phyloP scores from a whole-genome alignment of 2,113 vertebrate genomes.

The Thamnaconus septentrionalis region DNA sequence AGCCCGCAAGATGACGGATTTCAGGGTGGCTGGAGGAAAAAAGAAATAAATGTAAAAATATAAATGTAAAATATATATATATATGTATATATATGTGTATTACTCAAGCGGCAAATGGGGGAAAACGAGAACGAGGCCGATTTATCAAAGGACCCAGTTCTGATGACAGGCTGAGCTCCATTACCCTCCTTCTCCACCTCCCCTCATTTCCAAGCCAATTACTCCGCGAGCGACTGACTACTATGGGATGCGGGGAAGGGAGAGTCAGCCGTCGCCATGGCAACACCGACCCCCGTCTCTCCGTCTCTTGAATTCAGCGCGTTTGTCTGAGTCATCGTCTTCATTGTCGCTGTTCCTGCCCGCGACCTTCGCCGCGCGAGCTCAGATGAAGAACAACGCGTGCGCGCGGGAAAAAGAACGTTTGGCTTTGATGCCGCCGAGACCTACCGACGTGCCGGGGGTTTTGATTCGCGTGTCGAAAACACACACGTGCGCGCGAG shows the following conservation, averaged over 20 bases:
- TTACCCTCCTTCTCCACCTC: slow-evolving; percentile 36
- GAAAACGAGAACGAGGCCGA: slow-evolving; percentile 41
- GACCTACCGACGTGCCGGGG: neutral
- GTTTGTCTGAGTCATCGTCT: slow-evolving; percentile 50
- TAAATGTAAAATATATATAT: too few species aligned
- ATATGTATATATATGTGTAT: too few species aligned
- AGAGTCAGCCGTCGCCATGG: slow-evolving; percentile 65
- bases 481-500: neutral
- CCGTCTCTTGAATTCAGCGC: slow-evolving; percentile 32
- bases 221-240: slow-evolving; percentile 31
- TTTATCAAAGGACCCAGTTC: slow-evolving; percentile 40
- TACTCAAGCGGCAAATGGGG: slow-evolving; percentile 39
- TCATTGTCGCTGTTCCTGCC: slow-evolving; percentile 44
- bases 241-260: slow-evolving; percentile 45
- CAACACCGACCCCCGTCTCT: slow-evolving; percentile 38
- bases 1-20: slow-evolving; percentile 45
- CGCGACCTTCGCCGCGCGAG: slow-evolving; percentile 43
- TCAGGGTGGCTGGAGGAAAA: slow-evolving; percentile 8
- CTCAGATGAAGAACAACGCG: neutral
- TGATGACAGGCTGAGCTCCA: slow-evolving; percentile 59
- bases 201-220: slow-evolving; percentile 60
- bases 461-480: neutral
- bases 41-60: slow-evolving; percentile 45
- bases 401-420: neutral
- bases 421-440: slow-evolving; percentile 5